phyloP scores from a whole-genome alignment of 30 jellyfish, hydroid and myxozoan genomes.

The Clytia hemisphaerica region DNA sequence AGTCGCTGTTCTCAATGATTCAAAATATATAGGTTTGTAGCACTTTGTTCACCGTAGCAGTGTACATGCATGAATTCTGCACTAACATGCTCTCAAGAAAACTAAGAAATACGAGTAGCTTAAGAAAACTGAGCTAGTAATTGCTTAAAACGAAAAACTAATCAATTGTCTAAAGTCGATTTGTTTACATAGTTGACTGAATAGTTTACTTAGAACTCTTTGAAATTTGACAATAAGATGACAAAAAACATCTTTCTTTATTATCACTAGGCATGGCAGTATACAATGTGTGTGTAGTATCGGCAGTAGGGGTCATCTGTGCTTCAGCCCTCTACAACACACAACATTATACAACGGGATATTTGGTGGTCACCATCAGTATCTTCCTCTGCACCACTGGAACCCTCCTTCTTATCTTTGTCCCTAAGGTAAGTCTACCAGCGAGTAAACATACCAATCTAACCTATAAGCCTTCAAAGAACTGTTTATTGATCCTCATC shows the following conservation, averaged over 20 bases:
- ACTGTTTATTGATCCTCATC: no score
- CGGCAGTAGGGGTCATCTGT: conserved; percentile 76
- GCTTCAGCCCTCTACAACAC: conserved; percentile 54
- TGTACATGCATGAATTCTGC: no score
- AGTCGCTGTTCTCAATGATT: conserved; percentile 76
- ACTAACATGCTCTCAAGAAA: no score
- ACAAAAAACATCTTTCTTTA: no score
- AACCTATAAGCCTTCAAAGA: no score
- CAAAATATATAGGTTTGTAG: conserved; percentile 44
- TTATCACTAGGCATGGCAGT: conserved; percentile 55
- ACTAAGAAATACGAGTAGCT: no score
- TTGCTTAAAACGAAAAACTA: no score
- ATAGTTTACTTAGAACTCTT: not conserved
- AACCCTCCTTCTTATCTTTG: conserved; percentile 60
- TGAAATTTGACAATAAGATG: not conserved
- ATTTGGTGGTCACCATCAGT: conserved; percentile 50
- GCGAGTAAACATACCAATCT: no score
- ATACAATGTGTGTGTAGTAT: conserved; percentile 68
- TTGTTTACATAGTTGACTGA: no score
- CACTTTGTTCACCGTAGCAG: not conserved
- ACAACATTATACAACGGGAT: conserved; percentile 33
- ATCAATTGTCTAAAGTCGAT: no score
- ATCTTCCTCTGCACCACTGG: conserved; percentile 72
- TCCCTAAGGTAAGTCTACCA: conserved; percentile 87
- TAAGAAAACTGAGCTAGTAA: no score